Evolutionary conservation across 1,140 invertebrate genomes (phyloP), one percentile per base, ranked within the genome.

Genomic region (Caerostris darwini): DNA sequence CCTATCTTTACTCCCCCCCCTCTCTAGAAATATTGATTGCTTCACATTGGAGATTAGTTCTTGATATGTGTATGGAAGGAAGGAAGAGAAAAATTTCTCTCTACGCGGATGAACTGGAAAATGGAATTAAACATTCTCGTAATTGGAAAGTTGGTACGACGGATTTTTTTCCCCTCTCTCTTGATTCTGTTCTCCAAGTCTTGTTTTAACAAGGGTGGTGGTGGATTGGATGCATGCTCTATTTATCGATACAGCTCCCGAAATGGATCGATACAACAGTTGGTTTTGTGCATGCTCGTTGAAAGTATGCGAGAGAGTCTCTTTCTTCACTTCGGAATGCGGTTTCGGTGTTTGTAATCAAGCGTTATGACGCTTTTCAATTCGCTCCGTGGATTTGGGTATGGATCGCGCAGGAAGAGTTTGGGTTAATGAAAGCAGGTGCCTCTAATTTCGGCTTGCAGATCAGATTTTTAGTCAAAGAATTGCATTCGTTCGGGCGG

Each of bases 61-160:
- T 94, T 87, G 92, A 93, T 93, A 94, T 94, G 58, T 69, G 34
- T 93, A 64, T 8, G 86, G 58, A 71, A 19, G 50, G 67, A 61
- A 54, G 67, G 64, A 53, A 88, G 61, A 86, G 91, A 59, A 93
- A 83, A 94, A 94, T 86, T 94, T 88, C 71, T 57, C 92, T 94
- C 77, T 94, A 87, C 92, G 92, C 64, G 92, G 71, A 94, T 94
- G 92, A 94, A 94, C 92, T 94, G 85, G 92, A 94, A 94, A 94
- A 94, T 94, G 92, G 92, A 94, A 94, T 94, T 94, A 94, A 94
- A 94, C 92, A 94, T 94, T 94, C 92, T 82, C 19, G 92, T 94
- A 94, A 94, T 94, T 94, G 92, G 92, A 94, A 94, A 94, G 92
- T 94, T 94, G 82, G 57, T 92, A 12, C 64, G 61, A n/a, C 56